phyloP scores from a whole-genome alignment of 2,888 invertebrate genomes.

The Chrysina gloriosa region DNA sequence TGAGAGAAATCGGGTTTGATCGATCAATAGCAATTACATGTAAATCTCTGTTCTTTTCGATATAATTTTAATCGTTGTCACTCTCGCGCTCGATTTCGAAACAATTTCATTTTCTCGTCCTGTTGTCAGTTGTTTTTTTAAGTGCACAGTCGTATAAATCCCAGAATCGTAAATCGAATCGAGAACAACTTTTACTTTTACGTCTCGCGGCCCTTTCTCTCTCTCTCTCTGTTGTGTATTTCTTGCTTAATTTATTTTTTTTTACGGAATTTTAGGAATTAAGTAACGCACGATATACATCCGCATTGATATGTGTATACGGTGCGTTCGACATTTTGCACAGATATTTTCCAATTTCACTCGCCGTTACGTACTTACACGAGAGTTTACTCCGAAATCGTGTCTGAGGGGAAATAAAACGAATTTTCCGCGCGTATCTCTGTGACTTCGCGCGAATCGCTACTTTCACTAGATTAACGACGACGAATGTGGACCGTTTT shows the following conservation, averaged over 20 bases:
- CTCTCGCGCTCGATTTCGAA: too few species aligned
- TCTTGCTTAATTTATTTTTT: neutral
- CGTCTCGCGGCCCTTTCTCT: too few species aligned
- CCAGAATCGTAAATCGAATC: too few species aligned
- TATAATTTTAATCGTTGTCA: too few species aligned
- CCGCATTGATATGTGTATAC: neutral
- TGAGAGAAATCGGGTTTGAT: too few species aligned
- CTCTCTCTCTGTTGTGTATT: neutral
- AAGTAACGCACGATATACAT: too few species aligned
- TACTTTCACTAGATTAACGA: conserved; percentile 14
- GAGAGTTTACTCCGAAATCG: neutral
- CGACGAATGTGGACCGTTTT: neutral
- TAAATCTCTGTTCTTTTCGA: too few species aligned
- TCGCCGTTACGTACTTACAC: too few species aligned
- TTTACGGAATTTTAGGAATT: neutral
- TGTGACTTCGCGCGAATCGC: neutral
- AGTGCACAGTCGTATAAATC: too few species aligned
- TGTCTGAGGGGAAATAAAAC: neutral
- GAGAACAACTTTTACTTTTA: neutral
- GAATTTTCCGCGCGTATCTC: neutral
- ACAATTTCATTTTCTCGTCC: too few species aligned
- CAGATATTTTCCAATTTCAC: neutral
- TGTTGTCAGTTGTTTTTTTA: too few species aligned
- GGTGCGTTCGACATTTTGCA: neutral
- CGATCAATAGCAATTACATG: too few species aligned